Base-by-base conservation (phyloP, 2,797 vertebrate genomes). In the Brotogeris chrysoptera region DNA sequence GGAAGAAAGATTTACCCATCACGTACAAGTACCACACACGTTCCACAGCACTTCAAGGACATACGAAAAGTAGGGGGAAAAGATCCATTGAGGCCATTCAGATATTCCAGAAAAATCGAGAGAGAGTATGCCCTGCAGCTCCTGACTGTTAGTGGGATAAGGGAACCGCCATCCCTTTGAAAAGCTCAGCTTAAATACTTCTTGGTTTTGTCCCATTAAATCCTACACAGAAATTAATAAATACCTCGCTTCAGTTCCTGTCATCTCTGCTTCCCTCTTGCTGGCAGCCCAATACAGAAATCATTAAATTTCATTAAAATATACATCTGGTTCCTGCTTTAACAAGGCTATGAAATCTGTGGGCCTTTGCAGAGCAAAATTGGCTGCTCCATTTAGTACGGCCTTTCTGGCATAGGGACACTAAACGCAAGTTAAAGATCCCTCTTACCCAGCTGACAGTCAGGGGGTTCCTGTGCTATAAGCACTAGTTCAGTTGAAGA, bases 261-360 rank as follows among this genome's bases (percentile, higher is more conserved):
- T 93, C 90, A 90, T 92, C 78, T 95, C 80, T 79, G 73, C 63
- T 71, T 95, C 73, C 39, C 88, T 93, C 59, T 73, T 84, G 46
- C 86, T 95, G 92, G 94, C 96, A 96, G 90, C 32, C 66, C 68
- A 82, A 70, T 38, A 64, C 23, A 32, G 78, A 88, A 92, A 70
- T 95, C 83, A 92, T 92, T 92, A 94, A 27, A 90, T 95, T 93
- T 94, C 93, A 95, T 95, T 95, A 95, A 95, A 94, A 81, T 64
- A 88, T 86, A 88, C 90, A 90, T 90, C 93, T 97, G 92, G 94
- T 92, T 93, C 50, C 92, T 84, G 53, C 83, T 88, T 93, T 95
- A 95, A 93, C 73, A 95, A 84, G 90, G 70, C 88, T 70, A 52
- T 90, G 93, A 90, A 92, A 81, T 81, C 83, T 77, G 64, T 2